Percentiles rank a stretch among this genome's conserved stretches.
Conservation (phyloP, 2,888 invertebrate genomes). For the Galerucella pusilla region DNA sequence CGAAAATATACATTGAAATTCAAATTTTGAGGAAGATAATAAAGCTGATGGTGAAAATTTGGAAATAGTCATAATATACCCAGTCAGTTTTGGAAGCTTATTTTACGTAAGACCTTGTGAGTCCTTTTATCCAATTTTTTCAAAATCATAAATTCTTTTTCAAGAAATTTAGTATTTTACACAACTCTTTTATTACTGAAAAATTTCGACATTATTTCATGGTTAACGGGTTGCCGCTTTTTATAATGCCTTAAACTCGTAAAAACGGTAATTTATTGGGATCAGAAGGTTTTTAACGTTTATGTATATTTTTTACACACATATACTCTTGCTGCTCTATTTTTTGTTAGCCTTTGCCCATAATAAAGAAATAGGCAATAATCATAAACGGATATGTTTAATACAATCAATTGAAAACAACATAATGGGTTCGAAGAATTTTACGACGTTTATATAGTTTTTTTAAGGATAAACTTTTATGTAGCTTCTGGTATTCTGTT, state of each 20-base stretch:
- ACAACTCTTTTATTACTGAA: constrained; percentile 3
- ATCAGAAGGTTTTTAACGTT: constrained; percentile 16
- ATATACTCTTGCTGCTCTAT: constrained; percentile 24
- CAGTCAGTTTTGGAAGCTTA: no score
- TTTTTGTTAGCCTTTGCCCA: constrained; percentile 24
- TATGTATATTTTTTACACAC: constrained; percentile 5
- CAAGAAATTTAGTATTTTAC: neutral
- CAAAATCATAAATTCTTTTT: no score
- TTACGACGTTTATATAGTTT: neutral
- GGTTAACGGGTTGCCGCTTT: constrained; percentile 11
- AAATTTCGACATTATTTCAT: constrained; percentile 1
- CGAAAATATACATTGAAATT: no score
- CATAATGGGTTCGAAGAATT: constrained; percentile 6
- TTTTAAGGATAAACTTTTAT: neutral
- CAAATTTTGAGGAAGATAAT: no score
- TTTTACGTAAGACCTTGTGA: no score
- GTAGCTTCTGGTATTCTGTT: neutral
- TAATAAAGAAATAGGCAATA: constrained; percentile 24
- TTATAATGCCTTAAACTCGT: constrained; percentile 22
- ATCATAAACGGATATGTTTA: constrained; percentile 16
- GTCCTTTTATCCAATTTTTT: no score
- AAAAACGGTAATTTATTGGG: constrained; percentile 30
- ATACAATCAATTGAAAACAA: constrained; percentile 7
- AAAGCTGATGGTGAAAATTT: no score
- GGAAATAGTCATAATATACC: no score